phyloP scores from a whole-genome alignment of 2,113 vertebrate genomes.

The Zosterops lateralis region DNA sequence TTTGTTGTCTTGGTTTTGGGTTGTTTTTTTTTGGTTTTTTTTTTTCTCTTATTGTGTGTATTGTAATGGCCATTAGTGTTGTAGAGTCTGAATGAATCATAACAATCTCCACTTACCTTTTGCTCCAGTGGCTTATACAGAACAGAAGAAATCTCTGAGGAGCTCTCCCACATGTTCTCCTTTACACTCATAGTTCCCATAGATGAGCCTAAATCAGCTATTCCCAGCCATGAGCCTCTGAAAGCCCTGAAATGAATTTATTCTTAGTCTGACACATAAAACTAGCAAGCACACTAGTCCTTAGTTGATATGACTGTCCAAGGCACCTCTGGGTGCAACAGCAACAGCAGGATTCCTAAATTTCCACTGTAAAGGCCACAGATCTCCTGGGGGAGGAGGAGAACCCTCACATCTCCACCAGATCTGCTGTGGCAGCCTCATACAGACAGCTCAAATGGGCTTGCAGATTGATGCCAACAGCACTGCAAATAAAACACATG shows the following conservation, averaged over 20 bases:
- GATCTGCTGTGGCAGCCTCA: background rate
- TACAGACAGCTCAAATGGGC: background rate
- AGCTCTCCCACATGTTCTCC: background rate
- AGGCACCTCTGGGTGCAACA: background rate
- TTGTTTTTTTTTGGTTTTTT: background rate
- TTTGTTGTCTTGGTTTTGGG: background rate
- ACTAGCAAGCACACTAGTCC: background rate
- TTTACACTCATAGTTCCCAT: background rate
- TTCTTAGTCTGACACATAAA: background rate
- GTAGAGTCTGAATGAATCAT: background rate
- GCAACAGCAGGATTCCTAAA: background rate
- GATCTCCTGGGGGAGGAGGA: background rate
- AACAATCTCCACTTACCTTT: background rate
- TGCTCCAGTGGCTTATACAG: background rate
- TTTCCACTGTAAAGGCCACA: background rate
- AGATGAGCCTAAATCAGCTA: background rate
- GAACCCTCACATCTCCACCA: background rate
- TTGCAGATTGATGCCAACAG: background rate
- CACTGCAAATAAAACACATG: background rate
- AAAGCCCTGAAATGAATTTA: background rate
- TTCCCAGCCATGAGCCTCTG: background rate
- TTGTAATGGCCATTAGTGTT: background rate
- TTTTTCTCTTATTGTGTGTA: background rate
- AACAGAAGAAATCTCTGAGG: background rate
- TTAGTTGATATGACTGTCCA: background rate